Base-by-base conservation (phyloP, 2,113 vertebrate species). In the Cavia aperea region DNA sequence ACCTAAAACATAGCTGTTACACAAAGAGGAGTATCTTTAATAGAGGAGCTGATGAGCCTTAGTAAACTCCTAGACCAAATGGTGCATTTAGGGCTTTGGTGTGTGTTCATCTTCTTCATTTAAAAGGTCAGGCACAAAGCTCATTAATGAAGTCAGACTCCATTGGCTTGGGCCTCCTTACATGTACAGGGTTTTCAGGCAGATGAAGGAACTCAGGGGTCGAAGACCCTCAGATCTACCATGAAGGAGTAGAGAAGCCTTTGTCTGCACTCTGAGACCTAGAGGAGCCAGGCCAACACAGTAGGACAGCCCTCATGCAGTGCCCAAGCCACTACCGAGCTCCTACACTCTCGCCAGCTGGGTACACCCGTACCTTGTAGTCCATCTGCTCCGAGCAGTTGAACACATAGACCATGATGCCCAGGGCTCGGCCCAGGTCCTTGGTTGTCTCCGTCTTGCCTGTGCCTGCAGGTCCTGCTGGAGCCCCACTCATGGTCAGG, bases 301-400 rank as follows among this genome's bases (percentile, higher is more conserved):
- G 8, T 1, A 0, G 54, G 56, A 33, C 31, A 29, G n/a, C 11
- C 2, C 21, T 58, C 21, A 33, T 3, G 46, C 70, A 29, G 29
- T 23, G n/a, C 43, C 15, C 16, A 26, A 29, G 33, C n/a, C 7
- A 10, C 19, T 0, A 2, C 63, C 46, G 9, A 4, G 58, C 6
- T 83, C 56, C 36, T 24, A 81, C 4, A 4, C 4, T 66, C 63
- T 2, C 43, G 19, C 18, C 1, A 60, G 21, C 9, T 7, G 60
- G 46, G 29, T 0, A 58, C 1, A 33, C 7, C 36, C 3, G 36
- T 97, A 99, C 99, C 99, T 99, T 99, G 97, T 99, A 99, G 97
- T 99, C 99, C 99, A 99, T 99, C 97, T 99, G 99, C 96, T 99
- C 99, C 0, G 99, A 99, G 97, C 99, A 99, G 98, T 99, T 99